Evolutionary conservation across 2,797 vertebrate genomes (phyloP), one percentile per base, ranked within the genome.

Genomic region (Glossophaga mutica): DNA sequence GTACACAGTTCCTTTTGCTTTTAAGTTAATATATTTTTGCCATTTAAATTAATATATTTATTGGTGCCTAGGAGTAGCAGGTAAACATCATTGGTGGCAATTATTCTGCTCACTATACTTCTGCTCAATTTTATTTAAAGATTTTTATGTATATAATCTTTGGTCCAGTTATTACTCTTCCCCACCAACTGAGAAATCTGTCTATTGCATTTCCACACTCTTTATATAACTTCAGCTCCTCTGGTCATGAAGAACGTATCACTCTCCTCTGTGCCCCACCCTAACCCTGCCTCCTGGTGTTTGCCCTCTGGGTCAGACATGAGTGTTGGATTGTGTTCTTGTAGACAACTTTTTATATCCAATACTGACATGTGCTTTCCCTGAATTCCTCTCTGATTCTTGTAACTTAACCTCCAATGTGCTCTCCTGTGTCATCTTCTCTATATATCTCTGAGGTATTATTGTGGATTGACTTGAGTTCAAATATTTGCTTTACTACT

Each of bases 401-500:
- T 32, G 67, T 42, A 90, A 57, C 32, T 67, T 95, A 85, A 95
- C 62, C 26, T 92, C 68, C 44, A 84, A 59, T 16, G 34, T 24
- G 21, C 34, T 83, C 89, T 16, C 21, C 55, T 95, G 73, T 87
- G 39, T 87, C 21, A 6, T 81, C 65, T 87, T 32, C 29, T 88
- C 74, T 44, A 93, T 82, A 19, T 67, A 73, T 84, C 87, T 91
- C 59, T 91, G 32, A 93, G 48, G 18, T 37, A 84, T 92, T 94
- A 85, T 32, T 82, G 42, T 70, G 29, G 59, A 26, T 70, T 96
- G 50, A 87, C 70, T 71, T 37, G 48, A 79, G 46, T 89, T 92
- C 82, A 94, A 21, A 81, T 90, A 91, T 95, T 95, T 93, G 55
- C 87, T 87, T 91, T 95, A 24, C 46, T 44, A n/a, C 67, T 77